Conservation (phyloP, 2,113 vertebrate species). For the Nerophis ophidion region DNA sequence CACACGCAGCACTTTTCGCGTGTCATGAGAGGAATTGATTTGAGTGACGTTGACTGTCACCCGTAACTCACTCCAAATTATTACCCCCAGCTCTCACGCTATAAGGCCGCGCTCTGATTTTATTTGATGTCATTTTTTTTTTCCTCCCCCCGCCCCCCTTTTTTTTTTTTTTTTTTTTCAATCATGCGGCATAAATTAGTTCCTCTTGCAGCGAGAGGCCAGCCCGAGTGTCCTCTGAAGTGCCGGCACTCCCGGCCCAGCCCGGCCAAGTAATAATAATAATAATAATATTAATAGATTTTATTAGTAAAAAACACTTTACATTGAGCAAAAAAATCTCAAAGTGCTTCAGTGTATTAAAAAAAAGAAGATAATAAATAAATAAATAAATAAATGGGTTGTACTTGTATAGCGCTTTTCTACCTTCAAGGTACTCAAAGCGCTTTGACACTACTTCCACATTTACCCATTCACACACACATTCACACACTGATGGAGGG, state of each 20-base stretch:
- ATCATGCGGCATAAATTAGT: constrained; percentile 57
- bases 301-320: no score
- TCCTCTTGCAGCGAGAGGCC: constrained; percentile 33
- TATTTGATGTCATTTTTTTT: constrained; percentile 54
- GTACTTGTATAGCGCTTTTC: no score
- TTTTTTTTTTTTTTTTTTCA: constrained; percentile 38
- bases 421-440: no score
- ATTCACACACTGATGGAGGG: no score
- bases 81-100: neutral
- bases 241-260: constrained; percentile 43
- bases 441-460: no score
- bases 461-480: no score
- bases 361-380: no score
- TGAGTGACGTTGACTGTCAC: constrained; percentile 37
- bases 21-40: constrained; percentile 13
- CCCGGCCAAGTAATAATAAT: constrained; percentile 52
- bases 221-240: constrained; percentile 40
- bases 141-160: no score
- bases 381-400: no score
- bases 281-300: no score
- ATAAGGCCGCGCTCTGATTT: constrained; percentile 5
- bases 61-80: constrained; percentile 50
- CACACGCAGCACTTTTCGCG: neutral
- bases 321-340: no score
- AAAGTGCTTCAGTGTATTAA: no score